A percentile compares a stretch with the other conserved stretches of the same genome.
These are phyloP conservation scores for Brienomyrus longianalis DNA, from an alignment of 2,113 vertebrate genomes.

Conservation along the genomic window DNA sequence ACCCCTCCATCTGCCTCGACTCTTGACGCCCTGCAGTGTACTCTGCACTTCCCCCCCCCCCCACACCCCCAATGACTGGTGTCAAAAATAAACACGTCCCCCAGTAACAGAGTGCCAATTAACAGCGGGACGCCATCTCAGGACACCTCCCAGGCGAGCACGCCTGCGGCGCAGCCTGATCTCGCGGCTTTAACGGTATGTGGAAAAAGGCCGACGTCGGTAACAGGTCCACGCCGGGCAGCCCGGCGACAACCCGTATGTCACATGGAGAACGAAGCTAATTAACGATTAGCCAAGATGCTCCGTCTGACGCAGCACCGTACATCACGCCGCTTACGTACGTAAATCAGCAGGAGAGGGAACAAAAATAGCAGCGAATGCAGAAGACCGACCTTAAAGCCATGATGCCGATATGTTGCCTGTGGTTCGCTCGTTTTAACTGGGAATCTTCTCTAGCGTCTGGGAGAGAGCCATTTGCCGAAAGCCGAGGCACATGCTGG, in stretches of 20 bases:
- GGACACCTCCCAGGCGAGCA: neutral
- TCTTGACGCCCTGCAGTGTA: neutral
- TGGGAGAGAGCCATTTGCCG: slow-evolving; percentile 34
- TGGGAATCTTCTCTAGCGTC: slow-evolving; percentile 33
- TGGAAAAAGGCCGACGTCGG: slow-evolving; percentile 13
- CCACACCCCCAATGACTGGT: no score
- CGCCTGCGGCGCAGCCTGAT: neutral
- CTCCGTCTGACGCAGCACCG: neutral
- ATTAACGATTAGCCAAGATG: neutral
- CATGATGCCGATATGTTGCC: slow-evolving; percentile 38
- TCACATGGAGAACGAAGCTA: neutral
- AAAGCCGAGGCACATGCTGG: slow-evolving; percentile 41
- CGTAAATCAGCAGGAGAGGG: neutral
- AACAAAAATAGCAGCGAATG: neutral
- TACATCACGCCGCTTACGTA: neutral
- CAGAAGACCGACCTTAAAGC: slow-evolving; percentile 48
- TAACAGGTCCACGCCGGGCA: slow-evolving; percentile 18
- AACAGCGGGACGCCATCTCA: neutral
- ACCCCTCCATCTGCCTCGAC: neutral
- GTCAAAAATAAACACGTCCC: neutral
- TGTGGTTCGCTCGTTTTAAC: slow-evolving; percentile 46
- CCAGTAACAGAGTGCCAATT: neutral
- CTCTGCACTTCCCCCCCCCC: neutral
- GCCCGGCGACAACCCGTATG: neutral
- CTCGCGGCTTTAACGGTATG: neutral